These are phyloP conservation scores for Nettapus auritus DNA, from an alignment of 2,113 vertebrate genomes.

Conservation along the genomic window DNA sequence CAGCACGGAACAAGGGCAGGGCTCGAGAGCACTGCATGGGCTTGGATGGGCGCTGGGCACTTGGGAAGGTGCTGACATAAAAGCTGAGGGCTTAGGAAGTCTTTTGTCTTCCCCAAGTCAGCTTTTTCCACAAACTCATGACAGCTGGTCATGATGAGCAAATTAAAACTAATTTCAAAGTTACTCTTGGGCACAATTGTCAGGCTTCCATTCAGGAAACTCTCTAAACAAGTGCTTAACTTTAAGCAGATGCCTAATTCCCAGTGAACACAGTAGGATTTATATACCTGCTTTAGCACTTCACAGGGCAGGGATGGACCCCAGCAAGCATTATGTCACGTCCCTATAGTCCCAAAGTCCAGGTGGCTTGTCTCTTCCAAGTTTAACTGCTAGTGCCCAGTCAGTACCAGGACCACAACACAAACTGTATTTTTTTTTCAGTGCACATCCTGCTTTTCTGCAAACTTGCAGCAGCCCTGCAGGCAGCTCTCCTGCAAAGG, in stretches of 20 bases:
- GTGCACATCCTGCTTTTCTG: not conserved
- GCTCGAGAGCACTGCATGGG: not conserved
- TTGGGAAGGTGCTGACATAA: not conserved
- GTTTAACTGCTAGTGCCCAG: not conserved
- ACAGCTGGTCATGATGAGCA: constrained; percentile 62
- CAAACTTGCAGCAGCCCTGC: not conserved
- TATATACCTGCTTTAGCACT: constrained; percentile 37
- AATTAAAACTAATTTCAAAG: constrained; percentile 50
- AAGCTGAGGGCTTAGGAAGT: not conserved
- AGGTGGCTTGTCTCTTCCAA: not conserved
- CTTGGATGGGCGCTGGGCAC: not conserved
- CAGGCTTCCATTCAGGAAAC: constrained; percentile 44
- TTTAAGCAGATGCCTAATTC: constrained; percentile 64
- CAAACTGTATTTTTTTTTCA: not conserved
- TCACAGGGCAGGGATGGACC: not conserved
- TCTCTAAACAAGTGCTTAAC: constrained; percentile 43
- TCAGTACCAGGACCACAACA: not conserved
- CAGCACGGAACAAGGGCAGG: not conserved
- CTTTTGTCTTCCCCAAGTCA: constrained; percentile 26
- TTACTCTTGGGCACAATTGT: constrained; percentile 53
- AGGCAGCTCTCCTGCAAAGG: not conserved
- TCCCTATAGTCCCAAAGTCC: not conserved
- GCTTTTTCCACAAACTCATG: constrained; percentile 10
- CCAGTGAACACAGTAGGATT: constrained; percentile 12
- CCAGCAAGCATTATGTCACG: not conserved